Conservation (phyloP, 2,888 invertebrate genomes). For the Orgyia antiqua region DNA sequence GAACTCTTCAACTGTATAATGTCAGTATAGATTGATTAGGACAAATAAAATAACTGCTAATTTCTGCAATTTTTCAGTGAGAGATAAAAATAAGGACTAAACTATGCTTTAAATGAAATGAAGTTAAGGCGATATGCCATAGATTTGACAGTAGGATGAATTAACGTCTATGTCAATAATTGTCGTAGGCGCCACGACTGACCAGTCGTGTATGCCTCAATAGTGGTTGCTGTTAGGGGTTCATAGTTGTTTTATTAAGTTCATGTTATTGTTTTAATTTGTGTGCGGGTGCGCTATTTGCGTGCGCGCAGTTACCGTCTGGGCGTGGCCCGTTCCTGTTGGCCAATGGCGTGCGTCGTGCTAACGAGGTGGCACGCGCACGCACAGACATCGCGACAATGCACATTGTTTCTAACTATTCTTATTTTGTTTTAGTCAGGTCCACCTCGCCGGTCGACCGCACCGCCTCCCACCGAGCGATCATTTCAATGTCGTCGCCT, state of each 20-base stretch:
- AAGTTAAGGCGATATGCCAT: no score
- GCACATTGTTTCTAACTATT: constrained; percentile 71
- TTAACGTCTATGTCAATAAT: constrained; percentile 53
- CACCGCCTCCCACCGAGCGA: constrained; percentile 68
- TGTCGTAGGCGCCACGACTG: constrained; percentile 50
- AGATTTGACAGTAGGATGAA: constrained; percentile 32
- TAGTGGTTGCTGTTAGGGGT: constrained; percentile 65
- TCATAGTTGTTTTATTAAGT: constrained; percentile 75
- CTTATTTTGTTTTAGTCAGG: constrained; percentile 66
- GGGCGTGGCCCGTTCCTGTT: constrained; percentile 57
- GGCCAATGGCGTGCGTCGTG: constrained; percentile 57
- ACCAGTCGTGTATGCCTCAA: no score
- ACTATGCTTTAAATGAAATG: no score
- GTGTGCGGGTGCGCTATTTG: constrained; percentile 76
- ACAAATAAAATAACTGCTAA: no score
- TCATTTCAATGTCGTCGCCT: constrained; percentile 73
- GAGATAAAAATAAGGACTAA: no score
- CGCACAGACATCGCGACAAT: constrained; percentile 60
- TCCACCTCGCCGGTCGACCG: constrained; percentile 43
- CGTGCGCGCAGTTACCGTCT: constrained; percentile 75
- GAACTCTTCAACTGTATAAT: no score
- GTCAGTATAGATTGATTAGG: no score
- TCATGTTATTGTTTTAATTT: constrained; percentile 78
- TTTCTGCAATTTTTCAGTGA: no score
- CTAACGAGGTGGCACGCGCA: constrained; percentile 48